Base-by-base conservation (phyloP, 2,113 vertebrate genomes). In the Passerina amoena region DNA sequence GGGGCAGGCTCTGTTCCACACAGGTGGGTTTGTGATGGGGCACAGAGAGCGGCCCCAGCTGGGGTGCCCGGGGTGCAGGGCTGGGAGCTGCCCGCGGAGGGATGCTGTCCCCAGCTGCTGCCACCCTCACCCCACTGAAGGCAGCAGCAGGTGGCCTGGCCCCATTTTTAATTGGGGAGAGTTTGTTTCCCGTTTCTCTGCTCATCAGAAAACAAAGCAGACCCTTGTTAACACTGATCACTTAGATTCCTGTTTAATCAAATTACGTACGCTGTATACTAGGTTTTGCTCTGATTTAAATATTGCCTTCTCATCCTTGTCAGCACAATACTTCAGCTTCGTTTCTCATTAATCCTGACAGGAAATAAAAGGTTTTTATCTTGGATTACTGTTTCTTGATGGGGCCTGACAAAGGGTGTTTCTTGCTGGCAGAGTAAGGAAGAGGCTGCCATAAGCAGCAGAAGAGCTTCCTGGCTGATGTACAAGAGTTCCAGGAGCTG, bases 181-280 rank as follows among this genome's bases (percentile, higher is more conserved):
- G 60, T 76, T 96, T 95, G 64, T 79, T 94, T 85, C 92, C 86
- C 5, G 3, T 80, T 78, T 24, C 83, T 86, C 64, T 92, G 81
- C 93, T 96, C 78, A 95, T 95, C 95, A 63, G 54, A 50, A 91
- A 86, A 75, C 76, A 95, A 92, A 97, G 90, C 73, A 88, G 89
- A 86, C 91, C 81, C 92, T 94, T 93, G 87, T 96, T 97, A 95
- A 88, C 86, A 84, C 69, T 56, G 88, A 93, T 94, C 40, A 9
- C 92, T 97, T 84, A 90, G 81, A 77, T 92, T 93, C 80, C 61
- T 86, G 44, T 94, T 96, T 97, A 94, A 96, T 97, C 95, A 94
- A 93, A 86, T 88, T 81, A 73, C 47, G 40, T 65, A 59, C 57
- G 66, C 20, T 33, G 20, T 76, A n/a, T 68, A 50, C 35, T 23